Evolutionary conservation across 2,113 vertebrate genomes (phyloP).

Genomic region (Sceloporus undulatus): DNA sequence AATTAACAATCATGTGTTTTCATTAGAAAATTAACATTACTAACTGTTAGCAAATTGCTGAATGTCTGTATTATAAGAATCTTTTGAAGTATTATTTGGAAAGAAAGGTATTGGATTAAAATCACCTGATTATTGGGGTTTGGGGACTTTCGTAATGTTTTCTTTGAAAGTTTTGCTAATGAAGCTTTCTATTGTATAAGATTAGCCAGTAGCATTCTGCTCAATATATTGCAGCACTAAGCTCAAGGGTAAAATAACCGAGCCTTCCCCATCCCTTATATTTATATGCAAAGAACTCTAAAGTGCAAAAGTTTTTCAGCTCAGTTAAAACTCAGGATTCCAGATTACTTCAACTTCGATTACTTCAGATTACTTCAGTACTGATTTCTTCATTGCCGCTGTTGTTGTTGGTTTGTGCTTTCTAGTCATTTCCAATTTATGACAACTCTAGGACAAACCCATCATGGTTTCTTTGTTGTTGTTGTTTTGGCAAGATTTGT

Average conservation of each 20-base stretch:
- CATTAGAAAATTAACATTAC: conserved; percentile 74
- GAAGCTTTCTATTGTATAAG: conserved; percentile 64
- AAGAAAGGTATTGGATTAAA: conserved; percentile 70
- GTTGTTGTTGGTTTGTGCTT: too few species aligned
- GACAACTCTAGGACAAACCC: too few species aligned
- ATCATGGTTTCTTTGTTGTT: too few species aligned
- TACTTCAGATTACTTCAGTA: not conserved
- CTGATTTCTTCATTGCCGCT: too few species aligned
- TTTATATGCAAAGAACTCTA: not conserved
- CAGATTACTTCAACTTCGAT: not conserved
- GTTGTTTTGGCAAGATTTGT: too few species aligned
- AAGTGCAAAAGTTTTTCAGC: not conserved
- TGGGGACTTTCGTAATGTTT: conserved; percentile 59
- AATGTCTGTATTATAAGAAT: conserved; percentile 63
- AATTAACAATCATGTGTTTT: conserved; percentile 72
- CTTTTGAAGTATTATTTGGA: conserved; percentile 72
- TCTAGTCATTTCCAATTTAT: too few species aligned
- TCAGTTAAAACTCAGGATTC: not conserved
- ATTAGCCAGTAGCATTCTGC: conserved; percentile 40
- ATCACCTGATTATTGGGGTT: conserved; percentile 66
- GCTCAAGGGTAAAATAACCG: not conserved
- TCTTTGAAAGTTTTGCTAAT: conserved; percentile 66
- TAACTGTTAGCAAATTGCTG: conserved; percentile 69
- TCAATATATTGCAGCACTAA: not conserved
- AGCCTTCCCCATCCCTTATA: not conserved